phyloP scores from a whole-genome alignment of 2,888 invertebrate species.

The Pelosia muscerda region DNA sequence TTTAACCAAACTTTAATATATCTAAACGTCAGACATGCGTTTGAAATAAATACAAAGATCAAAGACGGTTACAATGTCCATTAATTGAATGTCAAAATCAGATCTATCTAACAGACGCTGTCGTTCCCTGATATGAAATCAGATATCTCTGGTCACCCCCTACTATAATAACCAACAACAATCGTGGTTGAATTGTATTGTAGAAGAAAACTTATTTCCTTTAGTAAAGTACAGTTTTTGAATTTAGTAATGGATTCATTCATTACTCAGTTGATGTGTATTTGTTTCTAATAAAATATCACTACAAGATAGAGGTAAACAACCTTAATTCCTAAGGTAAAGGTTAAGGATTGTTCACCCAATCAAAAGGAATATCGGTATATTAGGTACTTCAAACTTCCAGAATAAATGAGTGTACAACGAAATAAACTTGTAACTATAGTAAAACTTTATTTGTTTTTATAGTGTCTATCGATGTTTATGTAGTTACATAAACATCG shows the following conservation, averaged over 20 bases:
- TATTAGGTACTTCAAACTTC: too few relatives aligned
- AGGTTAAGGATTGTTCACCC: too few relatives aligned
- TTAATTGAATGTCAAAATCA: background rate
- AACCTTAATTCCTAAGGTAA: too few relatives aligned
- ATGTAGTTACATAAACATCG: too few relatives aligned
- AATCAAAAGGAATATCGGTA: too few relatives aligned
- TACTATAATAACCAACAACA: background rate
- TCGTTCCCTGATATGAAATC: background rate
- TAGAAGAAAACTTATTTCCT: background rate
- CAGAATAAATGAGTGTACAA: too few relatives aligned
- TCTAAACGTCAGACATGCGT: background rate
- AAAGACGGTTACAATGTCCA: background rate
- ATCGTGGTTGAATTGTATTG: background rate
- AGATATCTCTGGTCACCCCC: background rate
- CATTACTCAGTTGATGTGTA: background rate
- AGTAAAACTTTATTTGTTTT: too few relatives aligned
- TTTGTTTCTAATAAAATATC: too few relatives aligned
- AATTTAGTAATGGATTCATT: background rate
- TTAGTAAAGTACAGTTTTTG: background rate
- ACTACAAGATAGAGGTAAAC: too few relatives aligned
- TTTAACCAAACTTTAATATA: background rate
- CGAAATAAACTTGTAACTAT: too few relatives aligned
- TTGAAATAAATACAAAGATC: slow-evolving; percentile 1
- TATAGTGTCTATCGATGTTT: too few relatives aligned
- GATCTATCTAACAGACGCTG: background rate